Conservation (phyloP, 2,888 invertebrate species). For the Alitta virens region DNA sequence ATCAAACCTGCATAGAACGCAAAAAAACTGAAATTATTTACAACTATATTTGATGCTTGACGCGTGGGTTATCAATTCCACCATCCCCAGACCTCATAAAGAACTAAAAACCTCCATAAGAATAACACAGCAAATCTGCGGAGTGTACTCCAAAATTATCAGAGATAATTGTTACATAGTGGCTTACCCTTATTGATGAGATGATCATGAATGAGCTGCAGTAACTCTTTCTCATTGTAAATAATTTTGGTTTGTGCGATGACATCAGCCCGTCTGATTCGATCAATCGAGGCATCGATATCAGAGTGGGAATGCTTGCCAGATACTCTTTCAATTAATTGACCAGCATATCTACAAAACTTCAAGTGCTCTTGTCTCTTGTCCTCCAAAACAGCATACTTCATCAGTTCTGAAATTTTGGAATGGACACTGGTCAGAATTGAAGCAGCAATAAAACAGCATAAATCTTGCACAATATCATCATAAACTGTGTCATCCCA, state of each 20-base stretch:
- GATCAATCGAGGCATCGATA: constrained; percentile 78
- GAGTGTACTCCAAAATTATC: too few species aligned
- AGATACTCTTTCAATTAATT: constrained; percentile 83
- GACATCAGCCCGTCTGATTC: constrained; percentile 88
- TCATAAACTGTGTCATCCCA: too few species aligned
- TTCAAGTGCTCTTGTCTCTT: constrained; percentile 91
- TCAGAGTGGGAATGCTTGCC: constrained; percentile 75
- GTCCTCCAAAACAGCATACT: constrained; percentile 94
- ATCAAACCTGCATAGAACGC: constrained; percentile 40
- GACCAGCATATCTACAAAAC: constrained; percentile 91
- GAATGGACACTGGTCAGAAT: too few species aligned
- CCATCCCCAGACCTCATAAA: too few species aligned
- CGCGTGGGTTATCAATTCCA: too few species aligned
- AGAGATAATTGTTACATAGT: too few species aligned
- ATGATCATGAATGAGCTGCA: constrained; percentile 88
- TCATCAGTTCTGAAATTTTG: constrained; percentile 77
- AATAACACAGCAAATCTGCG: too few species aligned
- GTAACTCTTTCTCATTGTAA: constrained; percentile 89
- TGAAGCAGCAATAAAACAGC: too few species aligned
- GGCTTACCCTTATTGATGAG: constrained; percentile 69
- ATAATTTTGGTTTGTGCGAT: constrained; percentile 94
- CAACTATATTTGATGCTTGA: too few species aligned
- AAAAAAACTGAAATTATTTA: too few species aligned
- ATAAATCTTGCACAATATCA: too few species aligned
- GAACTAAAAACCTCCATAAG: too few species aligned